Evolutionary conservation across 2,888 invertebrate genomes (phyloP).

Genomic region (Coremacera marginata): DNA sequence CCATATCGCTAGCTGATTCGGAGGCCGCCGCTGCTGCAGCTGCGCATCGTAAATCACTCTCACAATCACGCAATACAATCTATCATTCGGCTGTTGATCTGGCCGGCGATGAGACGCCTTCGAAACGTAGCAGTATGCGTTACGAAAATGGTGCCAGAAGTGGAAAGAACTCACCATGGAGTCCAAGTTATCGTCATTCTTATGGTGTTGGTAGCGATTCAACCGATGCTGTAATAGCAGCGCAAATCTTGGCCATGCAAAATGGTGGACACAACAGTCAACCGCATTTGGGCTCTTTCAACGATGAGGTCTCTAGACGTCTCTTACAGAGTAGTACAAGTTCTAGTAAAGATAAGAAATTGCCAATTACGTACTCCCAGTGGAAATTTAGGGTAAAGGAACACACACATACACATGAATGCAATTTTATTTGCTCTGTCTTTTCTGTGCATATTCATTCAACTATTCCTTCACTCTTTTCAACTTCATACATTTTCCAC

Average conservation of each 20-base stretch:
- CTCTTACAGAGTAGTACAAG: slow-evolving; percentile 69
- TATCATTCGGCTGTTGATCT: slow-evolving; percentile 74
- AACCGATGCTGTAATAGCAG: slow-evolving; percentile 59
- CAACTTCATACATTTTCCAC: neutral
- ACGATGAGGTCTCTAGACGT: slow-evolving; percentile 72
- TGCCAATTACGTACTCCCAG: slow-evolving; percentile 74
- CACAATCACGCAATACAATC: slow-evolving; percentile 73
- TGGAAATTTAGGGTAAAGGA: slow-evolving; percentile 74
- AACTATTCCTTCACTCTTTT: too few relatives aligned
- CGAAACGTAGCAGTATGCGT: slow-evolving; percentile 56
- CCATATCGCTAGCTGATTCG: slow-evolving; percentile 68
- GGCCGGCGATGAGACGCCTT: slow-evolving; percentile 61
- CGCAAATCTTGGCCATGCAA: slow-evolving; percentile 58
- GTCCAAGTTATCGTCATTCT: slow-evolving; percentile 63
- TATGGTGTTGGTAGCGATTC: slow-evolving; percentile 50
- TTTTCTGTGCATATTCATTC: slow-evolving; percentile 32
- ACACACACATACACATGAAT: slow-evolving; percentile 40
- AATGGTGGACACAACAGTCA: slow-evolving; percentile 51
- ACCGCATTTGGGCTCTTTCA: slow-evolving; percentile 46
- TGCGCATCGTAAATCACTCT: slow-evolving; percentile 69
- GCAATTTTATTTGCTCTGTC: neutral
- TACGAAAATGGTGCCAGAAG: slow-evolving; percentile 53
- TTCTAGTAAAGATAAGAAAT: slow-evolving; percentile 70
- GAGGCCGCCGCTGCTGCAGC: slow-evolving; percentile 67
- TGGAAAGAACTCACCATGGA: slow-evolving; percentile 41